Evolutionary conservation across 2,797 vertebrate genomes (phyloP), one percentile per base, ranked within the genome.

Genomic region (Falco cherrug): DNA sequence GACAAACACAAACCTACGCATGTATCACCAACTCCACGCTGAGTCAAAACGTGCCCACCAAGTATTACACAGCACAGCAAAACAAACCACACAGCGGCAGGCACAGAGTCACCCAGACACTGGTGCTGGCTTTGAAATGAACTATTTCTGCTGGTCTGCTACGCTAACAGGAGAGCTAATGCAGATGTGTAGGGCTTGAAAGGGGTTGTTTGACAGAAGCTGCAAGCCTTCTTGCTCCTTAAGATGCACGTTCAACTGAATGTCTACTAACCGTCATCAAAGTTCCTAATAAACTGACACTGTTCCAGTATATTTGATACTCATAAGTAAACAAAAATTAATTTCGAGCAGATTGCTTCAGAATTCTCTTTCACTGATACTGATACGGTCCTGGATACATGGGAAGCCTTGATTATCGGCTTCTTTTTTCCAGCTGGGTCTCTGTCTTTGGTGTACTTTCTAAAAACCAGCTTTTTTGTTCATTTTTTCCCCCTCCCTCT

Each of bases 31-130:
- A 57, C 28, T 73, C 14, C 6, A 77, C 10, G 21, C 5, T 28
- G 25, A 37, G 18, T 33, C 39, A 76, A 84, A 95, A 93, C 64
- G 64, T 16, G 26, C 18, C 45, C 20, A 79, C 11, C 43, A 63
- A 45, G n/a, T 17, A 84, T 18, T 77, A 53, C 33, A 68, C 29
- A 67, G 48, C 39, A 77, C 53, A 25, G n/a, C 24, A 53, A 85
- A 81, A 61, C 3, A 43, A 93, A 71, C 14, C 21, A 31, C 50
- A 64, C 33, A 45, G 17, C 8, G 48, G 28, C 50, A 81, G 61
- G 39, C 47, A 86, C 0, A 2, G 33, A 89, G 14, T 59, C 25
- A 59, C 3, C 25, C 0, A 0, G 16, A 53, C 29, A 25, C 22
- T 35, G 39, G 71, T 14, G 26, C 22, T 73, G 13, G 57, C 39